Evolutionary conservation across 2,888 invertebrate genomes (phyloP).

Genomic region (Acleris literana): DNA sequence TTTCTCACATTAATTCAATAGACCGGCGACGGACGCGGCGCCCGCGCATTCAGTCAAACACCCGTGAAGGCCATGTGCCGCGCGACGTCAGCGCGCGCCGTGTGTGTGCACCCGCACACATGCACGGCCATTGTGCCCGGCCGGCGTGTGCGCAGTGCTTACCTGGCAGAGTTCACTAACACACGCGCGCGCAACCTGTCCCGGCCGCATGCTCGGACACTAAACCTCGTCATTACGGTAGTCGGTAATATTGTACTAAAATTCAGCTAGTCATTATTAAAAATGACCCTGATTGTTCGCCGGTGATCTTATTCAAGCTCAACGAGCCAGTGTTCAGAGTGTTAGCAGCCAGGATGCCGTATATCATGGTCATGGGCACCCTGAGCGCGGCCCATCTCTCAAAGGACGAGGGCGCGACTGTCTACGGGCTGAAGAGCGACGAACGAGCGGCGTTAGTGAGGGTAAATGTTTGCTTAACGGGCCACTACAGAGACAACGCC

Average conservation of each 20-base stretch:
- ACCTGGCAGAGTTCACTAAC: conserved; percentile 70
- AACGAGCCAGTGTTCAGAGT: conserved; percentile 22
- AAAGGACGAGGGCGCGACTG: conserved; percentile 76
- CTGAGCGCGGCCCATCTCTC: conserved; percentile 73
- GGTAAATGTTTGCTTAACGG: conserved; percentile 44
- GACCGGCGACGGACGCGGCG: conserved; percentile 42
- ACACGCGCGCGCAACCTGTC: conserved; percentile 64
- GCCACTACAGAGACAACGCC: conserved; percentile 1
- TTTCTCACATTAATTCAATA: conserved; percentile 31
- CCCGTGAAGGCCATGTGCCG: conserved; percentile 68
- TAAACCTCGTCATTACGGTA: conserved; percentile 3
- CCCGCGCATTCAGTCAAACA: conserved; percentile 61
- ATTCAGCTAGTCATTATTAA: conserved; percentile 44
- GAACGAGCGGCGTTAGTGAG: conserved; percentile 62
- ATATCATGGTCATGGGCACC: conserved; percentile 80
- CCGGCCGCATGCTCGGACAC: conserved; percentile 50
- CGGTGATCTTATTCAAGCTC: conserved; percentile 50
- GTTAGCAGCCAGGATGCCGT: conserved; percentile 65
- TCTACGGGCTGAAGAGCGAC: conserved; percentile 77
- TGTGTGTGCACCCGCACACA: conserved; percentile 43
- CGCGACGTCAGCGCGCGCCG: conserved; percentile 55
- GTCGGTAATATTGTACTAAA: conserved; percentile 26
- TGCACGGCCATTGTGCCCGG: conserved; percentile 31
- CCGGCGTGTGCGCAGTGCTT: conserved; percentile 45
- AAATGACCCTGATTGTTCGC: conserved; percentile 53